Base-by-base conservation (phyloP, 2,888 invertebrate species). In the Aspidapion aeneum region DNA sequence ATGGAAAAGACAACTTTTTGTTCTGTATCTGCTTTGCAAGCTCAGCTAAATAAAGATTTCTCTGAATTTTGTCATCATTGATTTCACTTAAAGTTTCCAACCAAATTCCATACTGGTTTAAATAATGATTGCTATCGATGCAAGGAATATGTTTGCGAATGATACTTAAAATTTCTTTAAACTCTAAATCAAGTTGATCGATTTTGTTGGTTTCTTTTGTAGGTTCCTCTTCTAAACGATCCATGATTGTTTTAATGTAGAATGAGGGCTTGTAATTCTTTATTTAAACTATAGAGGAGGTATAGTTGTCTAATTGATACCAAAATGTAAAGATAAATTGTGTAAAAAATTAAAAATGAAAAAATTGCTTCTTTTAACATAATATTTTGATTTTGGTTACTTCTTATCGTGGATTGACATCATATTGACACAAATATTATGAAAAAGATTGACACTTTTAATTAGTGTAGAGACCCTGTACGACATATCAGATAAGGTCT, bases 91-190 rank as follows among this genome's bases (percentile, higher is more conserved):
- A 62, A 63, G 70, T 73, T 57, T 74, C 74, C 58, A 74, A 60
- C 74, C 74, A 74, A 16, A 72, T 58, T 19, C 73, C 66, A 55
- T 70, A 73, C 35, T 72, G 66, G 18, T 68, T 57, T 52, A 74
- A 56, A 62, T 71, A 68, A 12, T 62, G 55, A 60, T 72, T 71
- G 16, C 71, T 71, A 57, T 70, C 72, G 52, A 74, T 69, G 18
- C 63, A 66, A n/a, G 70, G 71, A 20, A 74, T 71, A 54, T 70
- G 68, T 5, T 71, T 68, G 57, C 73, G 71, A 55, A 74, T 72
- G 12, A 68, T 61, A 55, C 69, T 68, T 54, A 74, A 63, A 35
- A 73, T 69, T 67, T 73, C 66, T 12, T 71, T 68, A 61, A 73
- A 74, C 66, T 73, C 72, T 35, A 67, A 57, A 58, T 74, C 74